Percentiles rank a stretch among this genome's conserved stretches.
phyloP scores from a whole-genome alignment of 2,888 invertebrate species.

The Eupithecia dodoneata region DNA sequence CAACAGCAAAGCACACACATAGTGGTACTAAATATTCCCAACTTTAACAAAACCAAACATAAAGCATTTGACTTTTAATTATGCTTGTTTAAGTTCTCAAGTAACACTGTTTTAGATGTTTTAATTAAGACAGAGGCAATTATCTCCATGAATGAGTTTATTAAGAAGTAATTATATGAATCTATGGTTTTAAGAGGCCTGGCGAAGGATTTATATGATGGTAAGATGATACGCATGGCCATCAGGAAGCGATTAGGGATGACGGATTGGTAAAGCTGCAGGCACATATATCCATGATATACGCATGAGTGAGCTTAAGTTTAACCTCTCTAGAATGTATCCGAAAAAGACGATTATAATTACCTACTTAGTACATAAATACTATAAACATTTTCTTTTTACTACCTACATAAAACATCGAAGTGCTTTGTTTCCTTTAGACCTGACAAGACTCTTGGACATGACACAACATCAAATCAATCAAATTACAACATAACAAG shows the following conservation, averaged over 20 bases:
- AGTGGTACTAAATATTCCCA: not conserved
- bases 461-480: no score
- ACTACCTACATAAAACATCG: no score
- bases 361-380: no score
- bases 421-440: no score
- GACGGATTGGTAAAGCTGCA: not conserved
- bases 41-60: not conserved
- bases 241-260: slow-evolving; percentile 3
- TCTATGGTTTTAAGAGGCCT: not conserved
- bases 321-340: not conserved
- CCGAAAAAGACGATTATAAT: no score
- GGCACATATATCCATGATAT: not conserved
- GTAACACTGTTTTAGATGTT: slow-evolving; percentile 28
- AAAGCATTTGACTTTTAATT: slow-evolving; percentile 21
- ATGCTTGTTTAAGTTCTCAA: slow-evolving; percentile 33
- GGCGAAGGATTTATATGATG: slow-evolving; percentile 5
- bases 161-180: not conserved
- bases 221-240: slow-evolving; percentile 3
- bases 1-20: not conserved
- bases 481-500: no score
- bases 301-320: not conserved
- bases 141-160: slow-evolving; percentile 9
- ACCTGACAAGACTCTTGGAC: no score
- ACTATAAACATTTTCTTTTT: no score
- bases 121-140: slow-evolving; percentile 13